Evolutionary conservation across 1,140 invertebrate genomes (phyloP), one percentile per base, ranked within the genome.

Genomic region (Cylas formicarius): DNA sequence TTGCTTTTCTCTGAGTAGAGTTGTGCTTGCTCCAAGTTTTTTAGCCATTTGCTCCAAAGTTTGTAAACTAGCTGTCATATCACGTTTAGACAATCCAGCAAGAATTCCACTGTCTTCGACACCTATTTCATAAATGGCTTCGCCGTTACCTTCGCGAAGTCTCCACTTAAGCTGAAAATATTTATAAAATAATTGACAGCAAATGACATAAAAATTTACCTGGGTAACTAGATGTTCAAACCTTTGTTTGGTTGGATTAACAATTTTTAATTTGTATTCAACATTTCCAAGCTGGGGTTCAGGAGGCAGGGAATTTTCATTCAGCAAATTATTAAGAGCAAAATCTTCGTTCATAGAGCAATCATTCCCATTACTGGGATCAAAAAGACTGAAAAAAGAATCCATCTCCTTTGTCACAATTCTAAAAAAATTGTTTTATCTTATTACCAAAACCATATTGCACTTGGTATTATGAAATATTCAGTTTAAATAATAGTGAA

Each of bases 111-210:
- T 90, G 67, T 97, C 94, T 45, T 91, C 86, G 0, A 97, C 93
- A 0, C 93, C 92, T 34, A 97, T 89, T 71, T 95, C 90, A 71
- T 98, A 98, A 52, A 97, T 90, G 1, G 92, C 92, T 66, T 93
- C 89, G 4, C 94, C 94, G 39, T 87, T 82, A 9, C 89, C 89
- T 58, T 90, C 88, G 1, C 84, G 73, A 6, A 91, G 70, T 9
- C 88, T 72, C 89, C 89, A 92, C 71, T 91, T 90, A 74, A 92
- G 78, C 78, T 82, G 60, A 7, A 52, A 58, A 32, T 11, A 52
- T 19, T 17, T 8, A 41, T 18, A 44, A 37, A 21, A 34, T 13
- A 2, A 23, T 22, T 29, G 9, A 34, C 34, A 26, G 2, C 23
- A 29, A 40, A 14, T 29, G 23, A 16, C 11, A 14, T 26, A 13